Base-by-base conservation (phyloP, 2,113 vertebrate species). In the Apaloderma vittatum region DNA sequence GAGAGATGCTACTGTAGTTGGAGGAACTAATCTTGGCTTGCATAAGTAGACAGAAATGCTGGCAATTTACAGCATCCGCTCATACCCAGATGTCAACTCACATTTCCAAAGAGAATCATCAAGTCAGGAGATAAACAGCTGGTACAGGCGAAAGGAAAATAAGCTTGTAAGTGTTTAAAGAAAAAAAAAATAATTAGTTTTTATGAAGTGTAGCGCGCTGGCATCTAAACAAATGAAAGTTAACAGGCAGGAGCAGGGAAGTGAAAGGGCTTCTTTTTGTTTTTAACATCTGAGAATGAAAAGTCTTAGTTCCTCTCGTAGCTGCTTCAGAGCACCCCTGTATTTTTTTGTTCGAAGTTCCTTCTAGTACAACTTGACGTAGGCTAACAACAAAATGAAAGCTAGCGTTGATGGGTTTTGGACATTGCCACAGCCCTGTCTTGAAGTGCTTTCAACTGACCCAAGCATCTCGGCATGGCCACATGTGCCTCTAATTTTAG, bases 51-150 rank as follows among this genome's bases (percentile, higher is more conserved):
- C 94, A 96, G 86, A 96, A 96, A 93, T 75, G 80, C 93, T 92
- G 70, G 93, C 96, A 97, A 88, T 97, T 96, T 97, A 93, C 86
- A 93, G 96, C 91, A 96, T 96, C 96, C 83, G 52, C 59, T 93
- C 54, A 51, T 94, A 89, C 79, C 94, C 96, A 94, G 95, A 97
- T 96, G 96, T 94, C 95, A 97, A 71, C 76, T 97, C 91, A 66
- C 80, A 94, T 94, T 94, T 96, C 97, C 86, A 63, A 94, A 91
- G 73, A 97, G 94, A 94, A 97, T 96, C 96, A 94, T 97, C 93
- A 94, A 97, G 83, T 94, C 94, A 92, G 92, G 94, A 96, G 88
- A 93, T 94, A 97, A 96, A 96, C 94, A 94, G 96, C 95, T 97
- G 96, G 95, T 96, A 84, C 80, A 68, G 29, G 63, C n/a, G 6